Base-by-base conservation (phyloP, 2,888 invertebrate genomes). In the Deilephila elpenor region DNA sequence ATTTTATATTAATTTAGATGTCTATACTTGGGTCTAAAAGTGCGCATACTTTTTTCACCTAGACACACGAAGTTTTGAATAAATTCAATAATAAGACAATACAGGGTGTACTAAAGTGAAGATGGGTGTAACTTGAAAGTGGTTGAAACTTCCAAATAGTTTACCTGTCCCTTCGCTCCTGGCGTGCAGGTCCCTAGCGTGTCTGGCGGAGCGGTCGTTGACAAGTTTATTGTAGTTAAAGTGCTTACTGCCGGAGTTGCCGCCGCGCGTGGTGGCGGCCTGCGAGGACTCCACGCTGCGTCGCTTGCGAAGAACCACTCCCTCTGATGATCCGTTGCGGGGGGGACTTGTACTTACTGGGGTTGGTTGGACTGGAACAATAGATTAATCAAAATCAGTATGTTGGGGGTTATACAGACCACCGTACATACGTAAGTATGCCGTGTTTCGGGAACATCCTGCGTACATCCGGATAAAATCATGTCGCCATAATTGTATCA, bases 221-320 rank as follows among this genome's bases (percentile, higher is more conserved):
- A 96, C 95, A 34, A 98, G 94, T 86, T 98, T 98, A 80, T 96
- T 97, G 86, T 98, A 98, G 83, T 97, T 96, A 85, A 97, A 98
- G 85, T 98, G 97, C 82, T 97, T 96, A 86, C 89, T 93, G 75
- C 91, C 91, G 0, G 87, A 83, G 83, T 91, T 91, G 17, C 90
- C 91, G 0, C 86, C 89, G 71, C 93, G 89, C 0, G 93, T 91
- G 1, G 86, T 86, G 2, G 88, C 78, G 20, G 93, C 88, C 77
- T 95, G 95, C 0, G 90, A 89, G 0, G 95, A 91, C 79, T 95
- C 95, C 44, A 93, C 92, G 0, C 95, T 94, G 29, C 91, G 91
- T 0, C 94, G 91, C 80, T 91, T 92, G 20, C 94, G 89, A 1
- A 91, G 82, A 0, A 86, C 80, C n/a, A 91, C 88, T 2, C 86